These are phyloP conservation scores for Anarhynchus alexandrinus DNA, from an alignment of 2,113 vertebrate species.

Conservation along the genomic window DNA sequence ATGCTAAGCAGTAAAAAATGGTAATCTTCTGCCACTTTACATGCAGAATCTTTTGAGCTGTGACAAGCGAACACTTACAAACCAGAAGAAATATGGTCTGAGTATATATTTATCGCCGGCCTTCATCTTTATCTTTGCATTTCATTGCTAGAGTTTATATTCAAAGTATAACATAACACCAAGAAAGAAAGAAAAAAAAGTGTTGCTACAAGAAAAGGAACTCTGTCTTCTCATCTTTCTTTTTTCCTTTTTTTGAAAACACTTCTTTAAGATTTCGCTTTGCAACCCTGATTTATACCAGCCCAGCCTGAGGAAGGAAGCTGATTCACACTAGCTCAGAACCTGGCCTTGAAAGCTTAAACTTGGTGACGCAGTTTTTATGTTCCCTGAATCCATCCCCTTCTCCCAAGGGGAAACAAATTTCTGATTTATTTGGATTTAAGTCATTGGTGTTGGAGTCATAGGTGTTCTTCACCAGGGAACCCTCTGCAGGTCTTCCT, in stretches of 20 bases:
- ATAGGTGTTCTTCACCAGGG: not conserved
- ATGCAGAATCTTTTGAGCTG: constrained; percentile 5
- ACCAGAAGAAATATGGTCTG: constrained; percentile 37
- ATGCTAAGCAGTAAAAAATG: constrained; percentile 37
- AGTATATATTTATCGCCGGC: constrained; percentile 46
- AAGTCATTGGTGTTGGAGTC: not conserved
- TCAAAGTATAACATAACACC: not conserved
- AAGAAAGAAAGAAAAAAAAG: not conserved
- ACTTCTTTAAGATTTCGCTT: constrained; percentile 3
- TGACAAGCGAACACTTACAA: constrained; percentile 34
- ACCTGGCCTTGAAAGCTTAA: not conserved
- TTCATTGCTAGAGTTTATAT: constrained; percentile 35
- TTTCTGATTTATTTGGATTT: not conserved
- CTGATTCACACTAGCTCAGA: not conserved
- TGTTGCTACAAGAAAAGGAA: not conserved
- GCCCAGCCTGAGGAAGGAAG: not conserved
- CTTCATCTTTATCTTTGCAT: constrained; percentile 45
- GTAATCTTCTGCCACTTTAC: constrained; percentile 37
- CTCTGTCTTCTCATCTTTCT: constrained; percentile 1
- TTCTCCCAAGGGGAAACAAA: not conserved
- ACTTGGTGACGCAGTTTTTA: not conserved
- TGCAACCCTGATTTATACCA: constrained; percentile 21
- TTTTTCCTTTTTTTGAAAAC: not conserved
- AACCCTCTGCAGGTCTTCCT: not conserved
- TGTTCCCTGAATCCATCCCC: not conserved